phyloP scores from a whole-genome alignment of 2,888 invertebrate genomes.

The Thereva nobilitata region DNA sequence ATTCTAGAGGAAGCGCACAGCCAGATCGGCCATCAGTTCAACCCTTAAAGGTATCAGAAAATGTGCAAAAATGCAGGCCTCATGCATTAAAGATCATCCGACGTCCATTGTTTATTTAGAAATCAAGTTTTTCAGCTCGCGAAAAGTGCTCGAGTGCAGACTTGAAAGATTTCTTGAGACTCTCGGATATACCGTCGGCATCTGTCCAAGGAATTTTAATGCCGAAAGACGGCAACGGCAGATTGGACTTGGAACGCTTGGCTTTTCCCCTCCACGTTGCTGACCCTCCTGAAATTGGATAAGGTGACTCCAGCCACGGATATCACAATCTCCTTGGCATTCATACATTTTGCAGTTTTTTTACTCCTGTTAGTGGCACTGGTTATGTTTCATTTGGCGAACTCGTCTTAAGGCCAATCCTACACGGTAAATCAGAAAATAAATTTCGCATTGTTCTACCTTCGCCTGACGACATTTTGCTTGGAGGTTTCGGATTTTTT shows the following conservation, averaged over 20 bases:
- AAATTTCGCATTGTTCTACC: slow-evolving; percentile 45
- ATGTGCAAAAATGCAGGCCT: slow-evolving; percentile 30
- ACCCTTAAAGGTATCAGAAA: slow-evolving; percentile 15
- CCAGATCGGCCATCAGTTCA: not conserved
- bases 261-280: slow-evolving; percentile 13
- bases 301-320: not conserved
- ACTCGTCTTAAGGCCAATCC: slow-evolving; percentile 42
- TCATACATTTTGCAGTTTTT: not conserved
- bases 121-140: slow-evolving; percentile 35
- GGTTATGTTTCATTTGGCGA: slow-evolving; percentile 9
- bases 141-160: slow-evolving; percentile 23
- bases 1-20: not conserved
- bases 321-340: not conserved
- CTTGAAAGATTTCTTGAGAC: slow-evolving; percentile 20
- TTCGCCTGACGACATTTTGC: slow-evolving; percentile 31
- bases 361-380: not conserved
- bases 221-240: slow-evolving; percentile 22
- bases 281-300: slow-evolving; percentile 5
- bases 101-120: slow-evolving; percentile 35
- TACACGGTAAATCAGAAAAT: slow-evolving; percentile 45
- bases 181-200: slow-evolving; percentile 31
- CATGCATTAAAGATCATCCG: slow-evolving; percentile 39
- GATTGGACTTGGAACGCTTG: not conserved
- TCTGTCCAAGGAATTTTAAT: slow-evolving; percentile 39
- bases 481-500: not conserved